Conservation (phyloP, 1,140 invertebrate species). For the Choristoneura fumiferana region DNA sequence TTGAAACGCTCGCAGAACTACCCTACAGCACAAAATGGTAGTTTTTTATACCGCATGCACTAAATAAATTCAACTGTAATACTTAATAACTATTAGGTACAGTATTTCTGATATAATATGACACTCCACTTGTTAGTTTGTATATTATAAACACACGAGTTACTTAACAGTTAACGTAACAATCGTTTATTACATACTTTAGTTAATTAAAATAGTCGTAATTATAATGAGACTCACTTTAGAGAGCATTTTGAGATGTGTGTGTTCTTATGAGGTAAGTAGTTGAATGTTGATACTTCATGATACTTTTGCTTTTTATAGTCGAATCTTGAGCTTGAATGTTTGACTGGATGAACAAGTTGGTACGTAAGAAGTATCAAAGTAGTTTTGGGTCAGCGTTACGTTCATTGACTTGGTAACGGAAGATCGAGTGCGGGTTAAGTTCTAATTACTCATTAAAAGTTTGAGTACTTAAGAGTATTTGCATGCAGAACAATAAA, state of each 20-base stretch:
- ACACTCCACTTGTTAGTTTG: too few relatives aligned
- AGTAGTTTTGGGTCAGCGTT: slow-evolving; percentile 5
- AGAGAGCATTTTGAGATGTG: slow-evolving; percentile 16
- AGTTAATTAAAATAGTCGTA: background rate
- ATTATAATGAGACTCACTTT: slow-evolving; percentile 14
- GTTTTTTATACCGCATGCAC: too few relatives aligned
- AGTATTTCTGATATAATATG: too few relatives aligned
- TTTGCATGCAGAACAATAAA: too few relatives aligned
- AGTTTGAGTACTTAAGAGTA: too few relatives aligned
- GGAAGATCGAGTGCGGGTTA: background rate
- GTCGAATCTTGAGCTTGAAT: slow-evolving; percentile 6
- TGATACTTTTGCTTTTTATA: slow-evolving; percentile 8
- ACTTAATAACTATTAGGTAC: too few relatives aligned
- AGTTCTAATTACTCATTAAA: background rate
- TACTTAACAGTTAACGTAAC: too few relatives aligned
- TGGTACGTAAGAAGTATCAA: slow-evolving; percentile 1
- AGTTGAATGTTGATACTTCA: slow-evolving; percentile 8
- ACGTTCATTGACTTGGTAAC: slow-evolving; percentile 9
- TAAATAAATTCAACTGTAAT: too few relatives aligned
- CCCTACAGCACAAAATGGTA: too few relatives aligned
- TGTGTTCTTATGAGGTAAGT: background rate
- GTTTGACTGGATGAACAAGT: slow-evolving; percentile 15
- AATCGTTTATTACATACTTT: too few relatives aligned
- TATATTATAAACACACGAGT: too few relatives aligned
- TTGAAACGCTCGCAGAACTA: too few relatives aligned